Evolutionary conservation across 2,113 vertebrate genomes (phyloP), one percentile per base, ranked within the genome.

Genomic region (Bujurquina vittata): DNA sequence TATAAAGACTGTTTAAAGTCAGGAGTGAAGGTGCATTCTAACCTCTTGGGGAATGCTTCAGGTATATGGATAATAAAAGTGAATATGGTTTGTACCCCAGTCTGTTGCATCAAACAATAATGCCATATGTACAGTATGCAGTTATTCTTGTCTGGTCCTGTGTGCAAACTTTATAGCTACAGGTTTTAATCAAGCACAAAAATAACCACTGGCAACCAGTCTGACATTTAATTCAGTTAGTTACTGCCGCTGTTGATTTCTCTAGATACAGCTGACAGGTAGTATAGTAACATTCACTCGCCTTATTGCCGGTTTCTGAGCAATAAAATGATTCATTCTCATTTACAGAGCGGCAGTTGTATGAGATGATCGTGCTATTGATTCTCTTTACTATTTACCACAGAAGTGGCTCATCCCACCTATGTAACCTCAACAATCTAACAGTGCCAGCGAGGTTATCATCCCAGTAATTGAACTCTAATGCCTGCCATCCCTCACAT

Each of bases 101-200:
- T 40, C 37, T 3, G 11, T 49, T 67, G 17, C 1, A 67, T 67
- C 46, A 18, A 49, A 67, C 37, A 46, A 29, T 7, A 49, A 29
- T 49, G 14, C 49, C 40, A 7, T 33, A 5, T 31, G 69, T 80
- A 67, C 52, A 49, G 72, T 58, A 17, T 84, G 81, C 77, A 78
- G 82, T 77, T 84, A 75, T 83, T 86, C 79, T 76, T 74, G 52
- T 62, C 82, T 37, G 69, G 46, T 85, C 57, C 14, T 57, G 60
- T 31, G 62, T 80, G 72, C 82, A 80, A 92, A 93, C 81, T 84
- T 82, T 76, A 69, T 81, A 75, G 37, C 62, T 5, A 35, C 8
- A 63, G 54, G 81, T 81, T 91, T 88, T 92, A 89, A 93, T 92
- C 89, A 93, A 87, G 92, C 89, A 88, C 56, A 67, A 2, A 58